A percentile compares a stretch with the other conserved stretches of the same genome.
phyloP scores from a whole-genome alignment of 2,113 vertebrate species.

The Myotis brandtii region DNA sequence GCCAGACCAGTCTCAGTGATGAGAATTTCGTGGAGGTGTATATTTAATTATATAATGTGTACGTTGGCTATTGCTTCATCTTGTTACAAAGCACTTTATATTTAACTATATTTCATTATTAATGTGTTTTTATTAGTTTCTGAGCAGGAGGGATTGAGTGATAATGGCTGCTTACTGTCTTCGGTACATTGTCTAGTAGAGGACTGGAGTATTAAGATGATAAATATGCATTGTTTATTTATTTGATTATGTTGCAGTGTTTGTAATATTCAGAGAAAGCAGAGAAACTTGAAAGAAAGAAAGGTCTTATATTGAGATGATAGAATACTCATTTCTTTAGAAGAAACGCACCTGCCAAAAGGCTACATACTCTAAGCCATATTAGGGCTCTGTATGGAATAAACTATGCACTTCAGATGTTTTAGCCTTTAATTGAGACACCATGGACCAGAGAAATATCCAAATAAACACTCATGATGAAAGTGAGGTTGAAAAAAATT shows the following conservation, averaged over 20 bases:
- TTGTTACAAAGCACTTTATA: background rate
- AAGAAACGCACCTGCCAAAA: background rate
- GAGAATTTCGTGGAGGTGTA: background rate
- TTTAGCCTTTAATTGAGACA: constrained; percentile 19
- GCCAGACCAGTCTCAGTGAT: background rate
- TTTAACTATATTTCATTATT: constrained; percentile 55
- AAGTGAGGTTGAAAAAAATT: background rate
- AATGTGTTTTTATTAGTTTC: constrained; percentile 67
- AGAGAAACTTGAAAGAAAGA: background rate
- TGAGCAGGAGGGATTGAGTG: constrained; percentile 44
- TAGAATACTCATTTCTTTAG: background rate
- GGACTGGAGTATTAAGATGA: background rate
- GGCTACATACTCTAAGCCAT: background rate
- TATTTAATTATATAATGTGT: constrained; percentile 50
- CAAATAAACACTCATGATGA: background rate
- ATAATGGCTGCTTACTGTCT: constrained; percentile 51
- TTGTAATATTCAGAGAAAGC: constrained; percentile 31
- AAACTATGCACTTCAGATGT: background rate
- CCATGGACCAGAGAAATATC: background rate
- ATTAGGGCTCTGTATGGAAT: background rate
- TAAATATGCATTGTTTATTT: constrained; percentile 5
- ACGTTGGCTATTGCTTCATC: constrained; percentile 2
- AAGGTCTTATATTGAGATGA: background rate
- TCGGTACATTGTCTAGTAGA: constrained; percentile 1
- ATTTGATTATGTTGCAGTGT: background rate